These are phyloP conservation scores for Nannoperca obscura DNA, from an alignment of 2,797 vertebrate genomes.

Conservation along the genomic window DNA sequence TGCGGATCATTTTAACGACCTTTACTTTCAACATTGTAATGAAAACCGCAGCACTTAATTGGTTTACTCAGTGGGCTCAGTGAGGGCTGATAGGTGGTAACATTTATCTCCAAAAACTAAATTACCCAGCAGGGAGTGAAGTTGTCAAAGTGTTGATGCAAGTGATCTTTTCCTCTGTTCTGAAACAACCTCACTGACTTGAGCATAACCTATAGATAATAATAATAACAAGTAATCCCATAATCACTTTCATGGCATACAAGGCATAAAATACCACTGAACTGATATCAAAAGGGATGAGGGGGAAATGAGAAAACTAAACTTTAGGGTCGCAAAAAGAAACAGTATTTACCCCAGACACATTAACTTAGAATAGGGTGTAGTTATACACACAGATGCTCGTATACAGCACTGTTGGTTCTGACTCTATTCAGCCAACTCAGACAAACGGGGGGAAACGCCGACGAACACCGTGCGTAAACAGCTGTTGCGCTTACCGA, in stretches of 20 bases:
- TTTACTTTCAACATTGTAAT: conserved; percentile 3
- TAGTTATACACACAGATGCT: too few species aligned
- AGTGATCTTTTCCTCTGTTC: neutral
- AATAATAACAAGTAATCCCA: neutral
- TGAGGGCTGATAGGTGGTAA: neutral
- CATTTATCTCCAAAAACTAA: conserved; percentile 9
- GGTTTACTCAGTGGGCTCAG: neutral
- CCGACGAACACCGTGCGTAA: conserved; percentile 49
- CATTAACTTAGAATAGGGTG: neutral
- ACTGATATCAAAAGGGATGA: neutral
- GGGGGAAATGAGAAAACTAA: neutral
- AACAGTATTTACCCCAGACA: neutral
- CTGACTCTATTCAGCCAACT: neutral
- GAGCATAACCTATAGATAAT: neutral
- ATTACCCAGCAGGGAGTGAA: neutral
- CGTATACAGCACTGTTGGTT: neutral
- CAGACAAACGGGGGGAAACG: neutral
- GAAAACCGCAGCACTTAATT: neutral
- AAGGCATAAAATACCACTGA: neutral
- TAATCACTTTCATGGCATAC: neutral
- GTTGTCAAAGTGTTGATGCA: conserved; percentile 14
- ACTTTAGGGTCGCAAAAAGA: neutral
- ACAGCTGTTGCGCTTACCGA: conserved; percentile 89
- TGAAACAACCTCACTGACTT: neutral
- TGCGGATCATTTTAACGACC: neutral